These are phyloP conservation scores for Drosophila hawaiiensis DNA, from an alignment of 2,888 invertebrate genomes.

Conservation along the genomic window DNA sequence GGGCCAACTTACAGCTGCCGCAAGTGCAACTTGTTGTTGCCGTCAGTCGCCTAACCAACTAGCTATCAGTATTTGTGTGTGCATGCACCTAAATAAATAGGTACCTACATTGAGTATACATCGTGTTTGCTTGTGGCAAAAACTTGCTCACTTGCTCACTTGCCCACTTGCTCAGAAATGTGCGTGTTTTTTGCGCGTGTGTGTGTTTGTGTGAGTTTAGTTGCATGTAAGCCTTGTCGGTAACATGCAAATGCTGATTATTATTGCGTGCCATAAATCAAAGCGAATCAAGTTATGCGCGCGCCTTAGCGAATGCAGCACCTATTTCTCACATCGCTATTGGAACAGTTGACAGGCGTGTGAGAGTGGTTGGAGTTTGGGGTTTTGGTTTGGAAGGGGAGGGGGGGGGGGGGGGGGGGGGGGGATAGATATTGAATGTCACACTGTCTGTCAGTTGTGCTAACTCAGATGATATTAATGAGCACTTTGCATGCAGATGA, in stretches of 20 bases:
- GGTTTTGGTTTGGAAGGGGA: neutral
- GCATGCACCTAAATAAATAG: conserved; percentile 4
- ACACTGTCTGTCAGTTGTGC: neutral
- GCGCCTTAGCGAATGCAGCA: conserved; percentile 63
- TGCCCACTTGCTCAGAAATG: neutral
- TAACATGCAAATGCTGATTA: conserved; percentile 75
- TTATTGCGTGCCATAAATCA: conserved; percentile 81
- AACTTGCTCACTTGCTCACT: neutral
- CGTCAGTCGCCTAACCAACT: conserved; percentile 31
- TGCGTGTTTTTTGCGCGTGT: neutral
- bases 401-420: neutral
- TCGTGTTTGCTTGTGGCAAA: conserved; percentile 29
- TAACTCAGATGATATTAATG: conserved; percentile 58
- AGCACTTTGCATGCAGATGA: conserved; percentile 67
- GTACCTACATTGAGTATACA: conserved; percentile 52
- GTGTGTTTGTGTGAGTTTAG: conserved; percentile 7
- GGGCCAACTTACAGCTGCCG: conserved; percentile 58
- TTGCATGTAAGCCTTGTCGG: conserved; percentile 12
- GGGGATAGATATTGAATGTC: neutral
- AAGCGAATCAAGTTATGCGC: conserved; percentile 72
- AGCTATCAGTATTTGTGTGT: conserved; percentile 13
- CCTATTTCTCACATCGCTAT: conserved; percentile 41
- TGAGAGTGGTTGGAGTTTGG: neutral
- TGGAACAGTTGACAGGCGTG: neutral
- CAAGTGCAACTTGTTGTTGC: conserved; percentile 69